Conservation (phyloP, 2,797 vertebrate genomes). For the Merluccius polli region DNA sequence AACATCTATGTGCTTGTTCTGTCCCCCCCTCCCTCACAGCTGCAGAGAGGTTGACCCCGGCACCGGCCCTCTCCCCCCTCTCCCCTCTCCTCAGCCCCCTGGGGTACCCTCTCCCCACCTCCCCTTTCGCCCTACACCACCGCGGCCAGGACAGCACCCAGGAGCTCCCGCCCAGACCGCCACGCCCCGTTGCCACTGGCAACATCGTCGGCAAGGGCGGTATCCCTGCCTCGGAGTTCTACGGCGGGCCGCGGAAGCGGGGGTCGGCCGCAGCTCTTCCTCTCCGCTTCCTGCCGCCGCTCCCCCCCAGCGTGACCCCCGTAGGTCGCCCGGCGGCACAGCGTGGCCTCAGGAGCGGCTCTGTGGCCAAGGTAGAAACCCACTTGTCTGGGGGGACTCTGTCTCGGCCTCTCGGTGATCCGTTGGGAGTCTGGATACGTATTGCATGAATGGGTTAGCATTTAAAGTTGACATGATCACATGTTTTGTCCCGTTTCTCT, state of each 20-base stretch:
- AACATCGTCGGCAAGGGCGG: slow-evolving; percentile 37
- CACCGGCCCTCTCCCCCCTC: slow-evolving; percentile 51
- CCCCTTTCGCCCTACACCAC: neutral
- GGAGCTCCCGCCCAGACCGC: slow-evolving; percentile 26
- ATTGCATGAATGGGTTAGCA: neutral
- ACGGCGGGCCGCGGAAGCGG: slow-evolving; percentile 33
- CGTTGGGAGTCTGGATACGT: neutral
- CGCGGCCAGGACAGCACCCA: slow-evolving; percentile 37
- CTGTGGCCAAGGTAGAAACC: slow-evolving; percentile 51
- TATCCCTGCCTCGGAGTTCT: slow-evolving; percentile 36
- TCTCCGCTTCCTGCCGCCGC: slow-evolving; percentile 16
- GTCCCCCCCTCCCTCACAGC: slow-evolving; percentile 63
- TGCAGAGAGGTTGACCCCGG: slow-evolving; percentile 60
- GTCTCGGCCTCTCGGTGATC: neutral
- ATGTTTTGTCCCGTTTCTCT: neutral
- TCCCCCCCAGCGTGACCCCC: slow-evolving; percentile 19
- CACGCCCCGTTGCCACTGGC: slow-evolving; percentile 39
- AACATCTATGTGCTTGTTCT: slow-evolving; percentile 66
- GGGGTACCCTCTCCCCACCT: slow-evolving; percentile 52
- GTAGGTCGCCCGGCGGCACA: slow-evolving; percentile 8
- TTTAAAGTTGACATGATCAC: too few relatives aligned
- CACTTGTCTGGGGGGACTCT: neutral
- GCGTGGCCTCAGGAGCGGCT: neutral
- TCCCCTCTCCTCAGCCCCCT: slow-evolving; percentile 54
- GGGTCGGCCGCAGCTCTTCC: slow-evolving; percentile 20